Conservation (phyloP, 2,113 vertebrate genomes). For the Otocyon megalotis region DNA sequence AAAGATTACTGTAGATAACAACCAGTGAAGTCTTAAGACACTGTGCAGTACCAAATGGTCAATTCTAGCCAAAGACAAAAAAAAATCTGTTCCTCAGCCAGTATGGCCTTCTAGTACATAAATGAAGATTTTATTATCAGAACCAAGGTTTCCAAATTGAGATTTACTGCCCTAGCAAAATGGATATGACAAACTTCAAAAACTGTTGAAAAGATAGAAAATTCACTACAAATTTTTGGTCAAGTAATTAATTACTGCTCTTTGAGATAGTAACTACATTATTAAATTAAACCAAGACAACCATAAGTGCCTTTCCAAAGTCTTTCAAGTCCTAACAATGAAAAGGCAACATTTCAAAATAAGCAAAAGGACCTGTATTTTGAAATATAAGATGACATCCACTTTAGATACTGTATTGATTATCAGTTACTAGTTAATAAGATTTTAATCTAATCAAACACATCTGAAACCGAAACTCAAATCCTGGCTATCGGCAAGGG, state of each 20-base stretch:
- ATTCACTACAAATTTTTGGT: constrained; percentile 14
- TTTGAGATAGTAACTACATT: neutral
- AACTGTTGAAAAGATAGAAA: neutral
- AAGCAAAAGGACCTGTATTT: neutral
- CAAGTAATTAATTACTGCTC: neutral
- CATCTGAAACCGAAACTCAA: neutral
- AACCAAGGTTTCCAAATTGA: constrained; percentile 45
- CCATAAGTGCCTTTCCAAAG: neutral
- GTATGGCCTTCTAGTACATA: neutral
- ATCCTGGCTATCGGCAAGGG: neutral
- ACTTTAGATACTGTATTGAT: neutral
- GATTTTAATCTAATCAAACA: neutral
- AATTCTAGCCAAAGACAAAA: constrained; percentile 13
- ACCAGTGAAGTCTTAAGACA: neutral
- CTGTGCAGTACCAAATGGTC: neutral
- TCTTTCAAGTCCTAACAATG: constrained; percentile 31
- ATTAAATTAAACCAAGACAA: constrained; percentile 12
- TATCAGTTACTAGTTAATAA: neutral
- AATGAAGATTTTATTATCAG: constrained; percentile 6
- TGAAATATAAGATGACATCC: constrained; percentile 14
- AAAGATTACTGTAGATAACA: neutral
- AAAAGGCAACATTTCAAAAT: constrained; percentile 42
- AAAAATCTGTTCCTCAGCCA: neutral
- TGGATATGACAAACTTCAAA: neutral
- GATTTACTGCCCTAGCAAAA: constrained; percentile 26